Conservation (phyloP, 2,888 invertebrate species). For the Drosophila mulleri region DNA sequence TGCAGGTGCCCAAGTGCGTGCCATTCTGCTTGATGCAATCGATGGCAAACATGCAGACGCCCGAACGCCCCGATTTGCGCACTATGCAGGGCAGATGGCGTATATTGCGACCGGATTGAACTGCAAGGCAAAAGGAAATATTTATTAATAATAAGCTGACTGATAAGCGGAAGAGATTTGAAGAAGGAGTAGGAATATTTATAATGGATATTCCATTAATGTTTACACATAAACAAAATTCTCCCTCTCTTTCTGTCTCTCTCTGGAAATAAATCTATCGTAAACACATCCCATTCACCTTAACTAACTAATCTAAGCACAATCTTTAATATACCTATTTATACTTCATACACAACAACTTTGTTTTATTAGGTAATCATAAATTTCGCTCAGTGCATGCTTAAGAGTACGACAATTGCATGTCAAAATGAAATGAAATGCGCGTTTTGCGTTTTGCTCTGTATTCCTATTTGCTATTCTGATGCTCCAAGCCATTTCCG, state of each 20-base stretch:
- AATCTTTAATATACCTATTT: too few relatives aligned
- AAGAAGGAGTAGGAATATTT: too few relatives aligned
- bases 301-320: too few relatives aligned
- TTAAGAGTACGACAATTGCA: conserved; percentile 13
- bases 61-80: conserved; percentile 91
- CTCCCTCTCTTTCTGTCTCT: too few relatives aligned
- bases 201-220: too few relatives aligned
- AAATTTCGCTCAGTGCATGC: conserved; percentile 19
- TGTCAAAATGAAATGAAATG: conserved; percentile 6
- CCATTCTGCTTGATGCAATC: conserved; percentile 96
- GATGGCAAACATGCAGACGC: conserved; percentile 97
- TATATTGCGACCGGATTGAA: conserved; percentile 93
- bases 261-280: too few relatives aligned
- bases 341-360: background rate
- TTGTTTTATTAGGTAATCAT: background rate
- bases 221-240: too few relatives aligned
- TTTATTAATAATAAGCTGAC: background rate
- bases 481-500: conserved; percentile 66
- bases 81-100: conserved; percentile 95
- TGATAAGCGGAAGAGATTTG: background rate
- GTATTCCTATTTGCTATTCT: conserved; percentile 41
- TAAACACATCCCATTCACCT: too few relatives aligned
- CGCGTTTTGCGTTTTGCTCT: conserved; percentile 20
- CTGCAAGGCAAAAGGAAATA: conserved; percentile 85
- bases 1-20: conserved; percentile 95